Base-by-base conservation (phyloP, 2,113 vertebrate species). In the Condylura cristata region DNA sequence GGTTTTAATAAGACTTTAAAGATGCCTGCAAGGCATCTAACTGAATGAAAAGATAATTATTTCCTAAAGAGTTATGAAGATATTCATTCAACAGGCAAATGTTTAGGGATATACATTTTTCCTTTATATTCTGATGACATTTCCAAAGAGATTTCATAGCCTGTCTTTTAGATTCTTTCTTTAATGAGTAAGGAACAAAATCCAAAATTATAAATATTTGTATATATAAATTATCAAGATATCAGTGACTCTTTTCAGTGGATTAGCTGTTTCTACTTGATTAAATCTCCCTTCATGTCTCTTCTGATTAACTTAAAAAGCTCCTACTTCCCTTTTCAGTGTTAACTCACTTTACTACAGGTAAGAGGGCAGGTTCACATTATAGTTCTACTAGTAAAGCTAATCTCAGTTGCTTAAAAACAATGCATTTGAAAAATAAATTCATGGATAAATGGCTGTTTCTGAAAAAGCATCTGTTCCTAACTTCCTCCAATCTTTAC, bases 1-100 rank as follows among this genome's bases (percentile, higher is more conserved):
- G 11, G 18, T 82, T 93, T 95, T 95, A 95, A 84, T 87, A 94
- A 93, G 80, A 91, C 34, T 70, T 86, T 82, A 78, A 84, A 93
- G 70, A 61, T 93, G 17, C 87, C 88, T 5, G 0, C 14, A 92
- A 95, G 68, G 56, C 68, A 79, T 82, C 75, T 63, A 34, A 60
- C 24, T 78, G 12, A 74, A 70, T 75, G 30, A 88, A 95, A 92
- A 90, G 53, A 90, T 93, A 88, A 95, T 92, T 76, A 93, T 96
- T 95, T 96, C 60, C 13, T 93, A 72, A 96, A 71, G 39, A 70
- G 30, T 79, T 90, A 81, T n/a, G 32, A 94, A 89, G 39, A 95
- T 72, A 92, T 81, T 71, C 34, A 93, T 41, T 12, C 78, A 86
- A 70, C 44, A 10, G 53, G 28, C 26, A 92, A 95, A 88, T 92